A percentile compares a stretch with the other conserved stretches of the same genome.
Conservation (phyloP, 2,797 vertebrate genomes). For the Sus cebifrons region DNA sequence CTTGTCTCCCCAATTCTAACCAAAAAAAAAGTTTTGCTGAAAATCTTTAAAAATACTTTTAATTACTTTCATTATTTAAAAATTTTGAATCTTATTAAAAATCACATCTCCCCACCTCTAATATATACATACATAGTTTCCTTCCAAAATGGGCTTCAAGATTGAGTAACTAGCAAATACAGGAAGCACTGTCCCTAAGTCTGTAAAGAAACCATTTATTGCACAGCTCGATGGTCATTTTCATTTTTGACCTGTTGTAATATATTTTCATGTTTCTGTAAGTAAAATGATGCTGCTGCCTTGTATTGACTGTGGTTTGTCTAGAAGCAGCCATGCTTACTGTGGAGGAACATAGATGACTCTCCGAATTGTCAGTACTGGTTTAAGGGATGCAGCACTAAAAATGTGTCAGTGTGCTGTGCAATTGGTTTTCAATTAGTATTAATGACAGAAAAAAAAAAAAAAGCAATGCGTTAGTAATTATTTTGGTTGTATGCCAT, state of each 20-base stretch:
- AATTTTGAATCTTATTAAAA: background rate
- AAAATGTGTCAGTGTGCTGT: constrained; percentile 41
- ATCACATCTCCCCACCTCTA: background rate
- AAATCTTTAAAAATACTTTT: constrained; percentile 29
- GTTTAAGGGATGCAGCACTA: constrained; percentile 22
- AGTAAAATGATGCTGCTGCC: background rate
- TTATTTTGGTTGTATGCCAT: constrained; percentile 78
- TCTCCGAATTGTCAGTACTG: background rate
- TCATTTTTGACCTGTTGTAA: constrained; percentile 32
- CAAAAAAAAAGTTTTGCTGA: constrained; percentile 21
- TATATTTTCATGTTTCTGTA: background rate
- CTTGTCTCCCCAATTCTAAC: background rate
- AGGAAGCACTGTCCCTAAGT: background rate
- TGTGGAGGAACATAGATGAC: background rate
- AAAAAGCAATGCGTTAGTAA: constrained; percentile 78
- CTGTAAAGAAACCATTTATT: constrained; percentile 41
- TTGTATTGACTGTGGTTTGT: background rate
- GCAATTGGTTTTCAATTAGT: constrained; percentile 74
- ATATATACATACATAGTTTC: constrained; percentile 1
- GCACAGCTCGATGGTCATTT: background rate
- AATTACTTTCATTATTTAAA: constrained; percentile 2
- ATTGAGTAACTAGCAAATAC: background rate
- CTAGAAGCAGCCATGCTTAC: background rate
- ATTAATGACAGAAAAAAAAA: constrained; percentile 78
- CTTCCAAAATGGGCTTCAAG: constrained; percentile 27